Percentiles rank a stretch among this genome's conserved stretches.
phyloP scores from a whole-genome alignment of 2,113 vertebrate genomes.

The Anarhynchus alexandrinus region DNA sequence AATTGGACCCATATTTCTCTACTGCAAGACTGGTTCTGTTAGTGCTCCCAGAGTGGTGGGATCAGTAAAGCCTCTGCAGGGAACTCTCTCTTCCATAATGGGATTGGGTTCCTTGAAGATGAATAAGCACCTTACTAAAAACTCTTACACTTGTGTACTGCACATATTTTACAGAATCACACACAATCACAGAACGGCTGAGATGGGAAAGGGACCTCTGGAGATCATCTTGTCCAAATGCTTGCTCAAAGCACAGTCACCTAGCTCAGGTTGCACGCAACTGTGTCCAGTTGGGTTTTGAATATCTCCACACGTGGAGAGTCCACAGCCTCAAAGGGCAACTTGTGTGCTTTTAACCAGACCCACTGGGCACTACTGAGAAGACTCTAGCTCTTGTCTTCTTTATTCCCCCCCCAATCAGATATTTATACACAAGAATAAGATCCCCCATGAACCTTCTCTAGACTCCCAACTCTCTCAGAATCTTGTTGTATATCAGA shows the following conservation, averaged over 20 bases:
- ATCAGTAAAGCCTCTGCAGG: background rate
- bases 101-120: background rate
- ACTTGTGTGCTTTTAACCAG: background rate
- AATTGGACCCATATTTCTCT: background rate
- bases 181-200: background rate
- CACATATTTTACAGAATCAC: background rate
- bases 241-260: background rate
- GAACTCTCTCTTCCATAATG: background rate
- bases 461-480: background rate
- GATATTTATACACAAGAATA: background rate
- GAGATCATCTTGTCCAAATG: background rate
- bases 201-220: background rate
- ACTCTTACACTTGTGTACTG: background rate
- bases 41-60: background rate
- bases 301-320: background rate
- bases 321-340: background rate
- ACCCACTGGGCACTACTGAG: background rate
- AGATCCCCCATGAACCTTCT: background rate
- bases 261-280: accelerated
- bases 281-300: background rate
- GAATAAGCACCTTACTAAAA: background rate
- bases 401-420: background rate
- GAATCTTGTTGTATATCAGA: background rate
- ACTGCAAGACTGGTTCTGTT: background rate
- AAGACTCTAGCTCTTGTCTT: background rate